phyloP scores from a whole-genome alignment of 2,888 invertebrate genomes.

The Lasioglossum marginatum region DNA sequence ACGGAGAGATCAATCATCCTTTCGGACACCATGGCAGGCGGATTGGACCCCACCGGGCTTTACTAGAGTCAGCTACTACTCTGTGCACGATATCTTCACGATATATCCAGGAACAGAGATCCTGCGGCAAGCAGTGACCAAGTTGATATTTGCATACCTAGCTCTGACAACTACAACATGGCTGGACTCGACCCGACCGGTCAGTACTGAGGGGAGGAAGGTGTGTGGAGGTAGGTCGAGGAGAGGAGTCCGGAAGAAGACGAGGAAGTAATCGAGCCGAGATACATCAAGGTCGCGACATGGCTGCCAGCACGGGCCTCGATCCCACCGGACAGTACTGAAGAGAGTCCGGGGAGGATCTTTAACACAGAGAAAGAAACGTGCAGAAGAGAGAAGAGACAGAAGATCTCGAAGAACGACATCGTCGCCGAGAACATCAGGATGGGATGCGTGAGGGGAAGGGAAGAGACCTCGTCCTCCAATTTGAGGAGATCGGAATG shows the following conservation, averaged over 20 bases:
- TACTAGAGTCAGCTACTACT: constrained; percentile 68
- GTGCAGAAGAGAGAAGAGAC: not conserved
- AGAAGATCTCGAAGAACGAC: constrained; percentile 40
- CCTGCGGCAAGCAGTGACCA: not conserved
- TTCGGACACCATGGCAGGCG: constrained; percentile 75
- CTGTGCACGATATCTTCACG: not conserved
- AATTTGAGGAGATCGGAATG: constrained; percentile 82
- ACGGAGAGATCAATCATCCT: constrained; percentile 16
- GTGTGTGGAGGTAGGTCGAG: constrained; percentile 59
- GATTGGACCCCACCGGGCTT: constrained; percentile 81
- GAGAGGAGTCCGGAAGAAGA: constrained; percentile 63
- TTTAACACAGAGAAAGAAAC: not conserved
- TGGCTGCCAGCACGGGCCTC: constrained; percentile 76
- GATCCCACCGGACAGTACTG: constrained; percentile 82
- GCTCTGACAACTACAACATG: constrained; percentile 62
- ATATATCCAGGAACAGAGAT: constrained; percentile 2
- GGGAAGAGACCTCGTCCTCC: constrained; percentile 81
- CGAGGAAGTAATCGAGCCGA: constrained; percentile 58
- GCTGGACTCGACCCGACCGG: constrained; percentile 79
- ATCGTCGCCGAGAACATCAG: constrained; percentile 40
- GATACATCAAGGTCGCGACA: constrained; percentile 76
- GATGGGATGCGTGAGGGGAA: constrained; percentile 78
- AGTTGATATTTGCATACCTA: constrained; percentile 6
- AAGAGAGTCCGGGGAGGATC: constrained; percentile 40
- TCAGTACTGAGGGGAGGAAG: constrained; percentile 75